Percentiles rank a stretch among this genome's conserved stretches.
phyloP scores from a whole-genome alignment of 1,140 invertebrate species.

The Rhagoletis zephyria region DNA sequence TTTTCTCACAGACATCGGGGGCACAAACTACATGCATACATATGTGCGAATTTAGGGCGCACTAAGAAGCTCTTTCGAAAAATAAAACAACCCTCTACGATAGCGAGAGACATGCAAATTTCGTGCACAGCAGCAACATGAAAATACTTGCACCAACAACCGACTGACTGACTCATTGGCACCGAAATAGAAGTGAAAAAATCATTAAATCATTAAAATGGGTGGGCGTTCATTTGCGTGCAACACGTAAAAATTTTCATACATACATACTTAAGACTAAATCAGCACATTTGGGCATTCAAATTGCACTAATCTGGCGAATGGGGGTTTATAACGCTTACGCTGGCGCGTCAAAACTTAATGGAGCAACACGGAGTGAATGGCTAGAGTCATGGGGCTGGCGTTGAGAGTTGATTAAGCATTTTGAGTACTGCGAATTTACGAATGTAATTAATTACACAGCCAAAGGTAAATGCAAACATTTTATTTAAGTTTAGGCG shows the following conservation, averaged over 20 bases:
- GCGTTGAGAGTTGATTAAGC: neutral
- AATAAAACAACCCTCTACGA: too few species aligned
- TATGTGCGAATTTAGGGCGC: too few species aligned
- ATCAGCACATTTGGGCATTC: conserved; percentile 6
- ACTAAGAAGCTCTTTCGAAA: too few species aligned
- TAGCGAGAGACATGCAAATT: too few species aligned
- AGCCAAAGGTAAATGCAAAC: neutral
- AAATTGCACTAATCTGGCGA: neutral
- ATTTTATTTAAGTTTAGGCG: too few species aligned
- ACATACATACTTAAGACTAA: neutral
- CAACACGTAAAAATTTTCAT: neutral
- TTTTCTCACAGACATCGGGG: too few species aligned
- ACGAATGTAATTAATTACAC: conserved; percentile 10
- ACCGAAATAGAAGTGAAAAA: conserved; percentile 36
- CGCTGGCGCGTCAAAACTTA: conserved; percentile 29
- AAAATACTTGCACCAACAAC: neutral
- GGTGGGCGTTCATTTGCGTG: neutral
- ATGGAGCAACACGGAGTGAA: conserved; percentile 29
- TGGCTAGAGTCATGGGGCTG: neutral
- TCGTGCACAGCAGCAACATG: neutral
- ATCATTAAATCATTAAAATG: conserved; percentile 23
- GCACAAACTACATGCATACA: too few species aligned
- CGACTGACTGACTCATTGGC: neutral
- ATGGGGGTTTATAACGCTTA: too few species aligned
- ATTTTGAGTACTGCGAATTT: neutral